Percentiles rank a stretch among this genome's conserved stretches.
Conservation (phyloP, 2,888 invertebrate genomes). For the Ceramica pisi region DNA sequence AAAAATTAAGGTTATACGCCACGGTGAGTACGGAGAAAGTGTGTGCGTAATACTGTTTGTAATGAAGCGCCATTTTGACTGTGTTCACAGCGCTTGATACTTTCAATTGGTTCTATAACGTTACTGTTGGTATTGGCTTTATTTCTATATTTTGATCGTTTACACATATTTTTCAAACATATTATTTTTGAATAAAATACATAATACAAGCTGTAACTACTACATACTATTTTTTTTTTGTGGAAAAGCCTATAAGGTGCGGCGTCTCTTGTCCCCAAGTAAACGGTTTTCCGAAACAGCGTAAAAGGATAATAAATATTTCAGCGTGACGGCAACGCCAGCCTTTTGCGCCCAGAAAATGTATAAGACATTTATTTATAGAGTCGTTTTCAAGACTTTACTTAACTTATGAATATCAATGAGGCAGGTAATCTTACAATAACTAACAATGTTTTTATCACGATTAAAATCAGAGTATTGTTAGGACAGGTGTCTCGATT, state of each 20-base stretch:
- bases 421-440: background rate
- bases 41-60: background rate
- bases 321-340: constrained; percentile 28
- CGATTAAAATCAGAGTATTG: too few species aligned
- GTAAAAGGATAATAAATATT: constrained; percentile 48
- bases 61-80: background rate
- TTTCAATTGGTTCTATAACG: background rate
- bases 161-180: too few species aligned
- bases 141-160: too few species aligned
- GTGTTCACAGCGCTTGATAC: background rate
- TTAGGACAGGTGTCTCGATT: background rate
- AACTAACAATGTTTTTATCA: constrained; percentile 5
- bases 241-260: background rate
- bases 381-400: constrained; percentile 17
- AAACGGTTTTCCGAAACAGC: constrained; percentile 29
- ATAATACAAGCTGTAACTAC: background rate
- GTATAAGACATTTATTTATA: constrained; percentile 33
- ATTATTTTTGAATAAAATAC: too few species aligned
- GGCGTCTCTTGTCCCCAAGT: constrained; percentile 10
- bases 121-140: background rate
- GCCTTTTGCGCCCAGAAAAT: constrained; percentile 26
- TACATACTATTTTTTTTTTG: background rate
- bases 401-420: constrained; percentile 41
- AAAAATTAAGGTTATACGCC: background rate
- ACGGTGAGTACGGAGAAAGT: background rate